Conservation (phyloP, 2,113 vertebrate genomes). For the Equus quagga region DNA sequence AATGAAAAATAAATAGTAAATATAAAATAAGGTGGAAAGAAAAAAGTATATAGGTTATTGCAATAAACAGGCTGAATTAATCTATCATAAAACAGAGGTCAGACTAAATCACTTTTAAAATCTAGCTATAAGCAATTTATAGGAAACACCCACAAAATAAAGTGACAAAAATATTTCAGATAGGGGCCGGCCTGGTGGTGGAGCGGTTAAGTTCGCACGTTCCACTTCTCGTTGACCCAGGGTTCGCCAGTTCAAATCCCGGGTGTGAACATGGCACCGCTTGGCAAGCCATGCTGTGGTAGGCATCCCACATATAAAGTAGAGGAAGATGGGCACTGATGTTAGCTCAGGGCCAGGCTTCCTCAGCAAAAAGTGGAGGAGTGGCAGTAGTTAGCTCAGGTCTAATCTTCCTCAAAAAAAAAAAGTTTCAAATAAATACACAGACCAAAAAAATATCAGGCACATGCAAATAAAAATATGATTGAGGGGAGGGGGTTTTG, state of each 20-base stretch:
- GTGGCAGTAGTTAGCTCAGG: too few relatives aligned
- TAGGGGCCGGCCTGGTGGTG: not conserved
- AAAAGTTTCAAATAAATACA: not conserved
- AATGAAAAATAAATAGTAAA: slow-evolving; percentile 20
- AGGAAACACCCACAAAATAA: not conserved
- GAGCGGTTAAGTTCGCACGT: too few relatives aligned
- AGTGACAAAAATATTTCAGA: not conserved
- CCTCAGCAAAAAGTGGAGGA: too few relatives aligned
- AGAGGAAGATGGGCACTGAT: too few relatives aligned
- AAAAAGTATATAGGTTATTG: not conserved
- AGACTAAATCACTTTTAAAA: not conserved
- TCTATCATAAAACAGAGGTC: not conserved
- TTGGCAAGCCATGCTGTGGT: too few relatives aligned
- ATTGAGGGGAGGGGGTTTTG: not conserved
- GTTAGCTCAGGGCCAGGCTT: too few relatives aligned
- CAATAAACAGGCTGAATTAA: not conserved
- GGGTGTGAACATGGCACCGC: too few relatives aligned
- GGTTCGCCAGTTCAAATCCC: too few relatives aligned
- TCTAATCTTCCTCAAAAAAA: too few relatives aligned
- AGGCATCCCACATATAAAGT: too few relatives aligned
- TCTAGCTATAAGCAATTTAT: not conserved
- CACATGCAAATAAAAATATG: not conserved
- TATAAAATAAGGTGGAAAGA: not conserved
- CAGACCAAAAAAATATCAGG: not conserved
- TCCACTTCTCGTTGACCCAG: too few relatives aligned